A percentile compares a stretch with the other conserved stretches of the same genome.
phyloP scores from a whole-genome alignment of 2,888 invertebrate species.

The Aporophyla lueneburgensis region DNA sequence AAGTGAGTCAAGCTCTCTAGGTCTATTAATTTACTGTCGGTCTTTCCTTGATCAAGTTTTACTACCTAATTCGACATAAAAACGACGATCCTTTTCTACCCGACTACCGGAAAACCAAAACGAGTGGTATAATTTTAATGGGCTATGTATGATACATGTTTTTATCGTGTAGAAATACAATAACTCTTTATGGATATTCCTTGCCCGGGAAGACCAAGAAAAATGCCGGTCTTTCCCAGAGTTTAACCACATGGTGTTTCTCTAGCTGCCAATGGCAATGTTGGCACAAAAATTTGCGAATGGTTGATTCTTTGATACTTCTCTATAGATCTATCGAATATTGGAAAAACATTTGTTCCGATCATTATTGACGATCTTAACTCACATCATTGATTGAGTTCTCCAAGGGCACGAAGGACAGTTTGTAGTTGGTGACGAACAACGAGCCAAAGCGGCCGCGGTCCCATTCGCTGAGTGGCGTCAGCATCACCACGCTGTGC shows the following conservation, averaged over 20 bases:
- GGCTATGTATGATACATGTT: not conserved
- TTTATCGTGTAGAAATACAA: not conserved
- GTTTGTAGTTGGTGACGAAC: conserved; percentile 97
- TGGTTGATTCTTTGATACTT: not conserved
- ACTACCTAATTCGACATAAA: not conserved
- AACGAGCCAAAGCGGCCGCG: conserved; percentile 95
- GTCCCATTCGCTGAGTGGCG: conserved; percentile 95
- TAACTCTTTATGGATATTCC: not conserved
- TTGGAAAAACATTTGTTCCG: not conserved
- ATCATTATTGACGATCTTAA: conserved; percentile 28
- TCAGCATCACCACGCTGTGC: conserved; percentile 95
- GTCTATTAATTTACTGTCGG: not conserved
- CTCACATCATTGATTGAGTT: conserved; percentile 81
- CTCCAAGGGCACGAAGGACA: conserved; percentile 95
- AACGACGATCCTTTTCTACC: not conserved
- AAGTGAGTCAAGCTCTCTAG: conserved; percentile 13
- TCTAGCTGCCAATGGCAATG: not conserved
- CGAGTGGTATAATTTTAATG: not conserved
- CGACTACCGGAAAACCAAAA: not conserved
- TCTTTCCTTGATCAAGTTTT: conserved; percentile 31
- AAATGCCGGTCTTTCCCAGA: not conserved
- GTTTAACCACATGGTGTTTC: not conserved
- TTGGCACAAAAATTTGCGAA: no score
- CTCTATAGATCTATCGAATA: not conserved
- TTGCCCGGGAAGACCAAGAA: not conserved